Evolutionary conservation across 2,888 invertebrate genomes (phyloP), one percentile per base, ranked within the genome.

Genomic region (Furcula furcula): DNA sequence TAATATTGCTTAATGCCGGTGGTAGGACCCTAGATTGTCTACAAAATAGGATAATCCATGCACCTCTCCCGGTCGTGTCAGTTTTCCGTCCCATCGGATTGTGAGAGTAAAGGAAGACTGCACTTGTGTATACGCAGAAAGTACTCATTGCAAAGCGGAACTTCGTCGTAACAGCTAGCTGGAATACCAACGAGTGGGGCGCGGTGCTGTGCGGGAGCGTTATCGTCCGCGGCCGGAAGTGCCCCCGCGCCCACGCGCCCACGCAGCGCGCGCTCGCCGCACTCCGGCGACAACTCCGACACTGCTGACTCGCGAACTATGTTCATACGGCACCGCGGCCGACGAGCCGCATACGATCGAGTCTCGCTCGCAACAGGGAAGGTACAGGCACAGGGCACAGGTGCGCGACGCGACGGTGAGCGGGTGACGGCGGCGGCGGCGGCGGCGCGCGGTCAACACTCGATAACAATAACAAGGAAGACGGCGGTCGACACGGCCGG

Each of bases 401-500:
- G 35, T 33, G 36, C 22, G 29, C 15, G 44, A 26, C 31, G 38
- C 15, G 38, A 32, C 40, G 25, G 50, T 37, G 54, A 56, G 50
- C 55, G 41, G 66, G 66, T 64, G 63, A 57, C 40, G 44, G 47
- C 43, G 38, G 45, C 22, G 29, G 35, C 16, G 6, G 50, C 52
- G 58, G 59, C 45, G 55, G 32, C 45, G 32, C 45, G 60, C 71
- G 76, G 77, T 76, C 75, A 76, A 69, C 75, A 70, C 64, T 67
- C 75, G 63, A 55, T 63, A 68, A 75, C 74, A 75, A 73, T 74
- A 75, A 75, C 66, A 60, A 65, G 72, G 68, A 68, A 69, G 10
- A 20, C 12, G 21, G 25, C 26, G 25, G 48, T 45, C 15, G 29
- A 37, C 44, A 39, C 36, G 25, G 35, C 30, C 48, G 37, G 37